Evolutionary conservation across 2,113 vertebrate species (phyloP).

Genomic region (Loxodonta africana): DNA sequence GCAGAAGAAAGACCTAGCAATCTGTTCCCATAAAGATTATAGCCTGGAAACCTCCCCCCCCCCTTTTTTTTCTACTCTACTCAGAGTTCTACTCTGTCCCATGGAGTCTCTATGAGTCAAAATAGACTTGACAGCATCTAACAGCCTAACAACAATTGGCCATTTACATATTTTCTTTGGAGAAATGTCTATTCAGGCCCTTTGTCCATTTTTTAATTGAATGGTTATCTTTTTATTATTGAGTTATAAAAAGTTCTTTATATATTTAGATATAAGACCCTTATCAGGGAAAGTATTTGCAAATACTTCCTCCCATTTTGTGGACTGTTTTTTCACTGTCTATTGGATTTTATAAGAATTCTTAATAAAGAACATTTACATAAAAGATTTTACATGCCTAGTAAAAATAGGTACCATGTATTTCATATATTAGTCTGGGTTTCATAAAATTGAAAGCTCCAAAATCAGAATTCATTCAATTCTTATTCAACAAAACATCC

Average conservation of each 20-base stretch:
- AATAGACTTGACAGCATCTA: too few relatives aligned
- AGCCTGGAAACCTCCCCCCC: too few relatives aligned
- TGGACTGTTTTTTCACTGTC: neutral
- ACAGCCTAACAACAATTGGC: too few relatives aligned
- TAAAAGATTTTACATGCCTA: neutral
- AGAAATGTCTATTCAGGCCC: neutral
- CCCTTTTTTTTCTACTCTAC: too few relatives aligned
- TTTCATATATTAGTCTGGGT: neutral
- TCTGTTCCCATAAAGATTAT: too few relatives aligned
- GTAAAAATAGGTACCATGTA: neutral
- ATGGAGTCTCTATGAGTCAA: too few relatives aligned
- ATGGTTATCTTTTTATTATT: neutral
- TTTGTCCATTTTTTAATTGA: neutral
- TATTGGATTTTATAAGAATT: neutral
- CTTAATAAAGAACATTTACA: neutral
- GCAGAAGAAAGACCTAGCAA: too few relatives aligned
- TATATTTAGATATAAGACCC: neutral
- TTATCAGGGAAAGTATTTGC: neutral
- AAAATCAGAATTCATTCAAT: neutral
- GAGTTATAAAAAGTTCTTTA: too few relatives aligned
- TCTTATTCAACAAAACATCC: neutral
- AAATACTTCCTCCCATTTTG: neutral
- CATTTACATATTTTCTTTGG: neutral
- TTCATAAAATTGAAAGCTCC: neutral
- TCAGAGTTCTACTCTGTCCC: too few relatives aligned